Conservation (phyloP, 2,888 invertebrate genomes). For the Andrena camellia region DNA sequence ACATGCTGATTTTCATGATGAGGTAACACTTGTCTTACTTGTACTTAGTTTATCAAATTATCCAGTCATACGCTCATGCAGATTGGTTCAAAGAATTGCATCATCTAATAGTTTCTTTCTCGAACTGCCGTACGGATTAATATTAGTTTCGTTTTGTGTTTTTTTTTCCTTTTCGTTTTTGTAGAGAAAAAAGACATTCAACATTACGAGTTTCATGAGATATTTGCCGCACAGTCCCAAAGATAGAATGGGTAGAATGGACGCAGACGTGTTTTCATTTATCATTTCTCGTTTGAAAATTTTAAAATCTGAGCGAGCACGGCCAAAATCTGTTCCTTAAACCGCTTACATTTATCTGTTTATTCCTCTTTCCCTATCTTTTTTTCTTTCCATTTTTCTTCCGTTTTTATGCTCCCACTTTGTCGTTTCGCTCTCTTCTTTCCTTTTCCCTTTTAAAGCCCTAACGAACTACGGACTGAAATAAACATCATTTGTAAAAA, state of each 20-base stretch:
- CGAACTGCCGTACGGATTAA: constrained; percentile 79
- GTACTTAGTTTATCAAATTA: constrained; percentile 86
- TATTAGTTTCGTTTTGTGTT: constrained; percentile 69
- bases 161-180: constrained; percentile 55
- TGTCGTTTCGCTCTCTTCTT: constrained; percentile 18
- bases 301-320: constrained; percentile 65
- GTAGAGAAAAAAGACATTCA: constrained; percentile 79
- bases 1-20: constrained; percentile 83
- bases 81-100: constrained; percentile 76
- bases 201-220: constrained; percentile 78
- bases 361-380: constrained; percentile 1
- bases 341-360: constrained; percentile 48
- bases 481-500: constrained; percentile 74
- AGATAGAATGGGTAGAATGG: constrained; percentile 71
- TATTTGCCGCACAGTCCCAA: constrained; percentile 81
- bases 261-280: constrained; percentile 54
- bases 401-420: constrained; percentile 19
- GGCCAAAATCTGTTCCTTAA: constrained; percentile 72
- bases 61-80: constrained; percentile 85
- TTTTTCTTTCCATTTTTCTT: constrained; percentile 33
- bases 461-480: constrained; percentile 69
- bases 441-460: constrained; percentile 38
- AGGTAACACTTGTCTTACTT: constrained; percentile 86
- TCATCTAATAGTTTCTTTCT: constrained; percentile 66
- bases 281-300: constrained; percentile 11